phyloP scores from a whole-genome alignment of 2,797 vertebrate genomes.

The Valencia hispanica region DNA sequence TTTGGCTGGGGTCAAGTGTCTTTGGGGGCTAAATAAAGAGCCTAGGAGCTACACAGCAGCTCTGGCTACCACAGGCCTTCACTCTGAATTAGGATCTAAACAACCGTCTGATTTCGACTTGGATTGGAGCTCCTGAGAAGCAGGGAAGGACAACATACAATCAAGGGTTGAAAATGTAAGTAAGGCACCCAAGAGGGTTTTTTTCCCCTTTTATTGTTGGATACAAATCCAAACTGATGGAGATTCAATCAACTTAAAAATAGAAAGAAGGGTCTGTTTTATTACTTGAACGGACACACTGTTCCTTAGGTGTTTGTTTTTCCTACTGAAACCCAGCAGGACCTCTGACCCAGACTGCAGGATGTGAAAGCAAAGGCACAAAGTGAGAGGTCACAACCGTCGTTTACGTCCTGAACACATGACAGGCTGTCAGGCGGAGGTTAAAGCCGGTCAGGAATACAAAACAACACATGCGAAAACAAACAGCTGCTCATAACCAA shows the following conservation, averaged over 20 bases:
- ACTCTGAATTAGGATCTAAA: slow-evolving; percentile 72
- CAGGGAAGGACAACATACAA: slow-evolving; percentile 23
- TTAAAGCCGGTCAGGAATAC: slow-evolving; percentile 77
- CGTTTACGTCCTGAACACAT: slow-evolving; percentile 75
- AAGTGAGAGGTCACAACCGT: slow-evolving; percentile 66
- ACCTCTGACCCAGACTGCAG: slow-evolving; percentile 62
- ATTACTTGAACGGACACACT: neutral
- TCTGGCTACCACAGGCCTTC: slow-evolving; percentile 57
- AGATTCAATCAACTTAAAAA: slow-evolving; percentile 23
- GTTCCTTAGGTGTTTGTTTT: slow-evolving; percentile 59
- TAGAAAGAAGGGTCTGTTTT: neutral
- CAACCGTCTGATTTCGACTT: slow-evolving; percentile 56
- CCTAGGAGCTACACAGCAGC: slow-evolving; percentile 68
- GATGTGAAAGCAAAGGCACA: slow-evolving; percentile 54
- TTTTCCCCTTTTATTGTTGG: neutral
- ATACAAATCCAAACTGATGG: slow-evolving; percentile 2
- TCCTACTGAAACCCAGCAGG: slow-evolving; percentile 44
- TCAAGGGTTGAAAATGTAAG: slow-evolving; percentile 3
- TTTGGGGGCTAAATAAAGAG: slow-evolving; percentile 82
- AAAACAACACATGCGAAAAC: slow-evolving; percentile 24
- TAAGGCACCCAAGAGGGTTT: neutral
- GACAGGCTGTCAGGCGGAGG: slow-evolving; percentile 69
- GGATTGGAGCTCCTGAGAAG: slow-evolving; percentile 48
- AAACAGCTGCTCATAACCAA: slow-evolving; percentile 13
- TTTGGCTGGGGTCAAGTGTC: slow-evolving; percentile 79